phyloP scores from a whole-genome alignment of 2,113 vertebrate species.

The Pipa parva region DNA sequence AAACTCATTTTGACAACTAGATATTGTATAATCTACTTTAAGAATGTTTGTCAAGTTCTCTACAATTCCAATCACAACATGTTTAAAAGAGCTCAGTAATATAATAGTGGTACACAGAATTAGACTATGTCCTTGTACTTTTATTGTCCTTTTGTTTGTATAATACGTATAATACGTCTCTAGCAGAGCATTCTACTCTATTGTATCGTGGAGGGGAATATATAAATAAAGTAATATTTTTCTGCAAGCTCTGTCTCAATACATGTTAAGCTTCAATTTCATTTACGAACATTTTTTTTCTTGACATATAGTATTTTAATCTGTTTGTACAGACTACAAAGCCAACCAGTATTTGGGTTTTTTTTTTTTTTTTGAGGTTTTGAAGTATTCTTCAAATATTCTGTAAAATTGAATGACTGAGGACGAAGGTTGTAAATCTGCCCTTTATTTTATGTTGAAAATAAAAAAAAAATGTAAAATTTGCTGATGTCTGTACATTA shows the following conservation, averaged over 20 bases:
- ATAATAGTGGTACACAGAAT: conserved; percentile 13
- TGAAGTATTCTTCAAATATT: conserved; percentile 76
- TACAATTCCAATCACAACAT: no score
- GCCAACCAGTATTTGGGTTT: conserved; percentile 66
- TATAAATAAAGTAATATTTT: background rate
- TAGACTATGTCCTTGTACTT: conserved; percentile 7
- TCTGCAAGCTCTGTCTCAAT: no score
- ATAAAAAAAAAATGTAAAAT: conserved; percentile 78
- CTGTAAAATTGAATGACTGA: conserved; percentile 68
- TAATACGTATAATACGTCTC: no score
- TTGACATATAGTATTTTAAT: conserved; percentile 67
- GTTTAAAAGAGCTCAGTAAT: background rate
- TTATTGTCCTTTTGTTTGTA: background rate
- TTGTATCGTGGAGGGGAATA: background rate
- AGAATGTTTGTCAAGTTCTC: no score
- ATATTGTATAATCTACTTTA: no score
- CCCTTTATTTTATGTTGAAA: conserved; percentile 72
- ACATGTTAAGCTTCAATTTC: conserved; percentile 70
- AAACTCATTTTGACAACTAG: no score
- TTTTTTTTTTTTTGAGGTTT: conserved; percentile 69
- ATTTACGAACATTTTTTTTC: conserved; percentile 57
- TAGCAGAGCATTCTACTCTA: no score
- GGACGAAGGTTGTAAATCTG: conserved; percentile 70
- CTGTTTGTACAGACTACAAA: conserved; percentile 68
- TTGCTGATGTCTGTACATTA: conserved; percentile 65